A percentile compares a stretch with the other conserved stretches of the same genome.
phyloP scores from a whole-genome alignment of 37 sponge, comb jelly and placozoan genomes.

The Dysidea cf. avara region DNA sequence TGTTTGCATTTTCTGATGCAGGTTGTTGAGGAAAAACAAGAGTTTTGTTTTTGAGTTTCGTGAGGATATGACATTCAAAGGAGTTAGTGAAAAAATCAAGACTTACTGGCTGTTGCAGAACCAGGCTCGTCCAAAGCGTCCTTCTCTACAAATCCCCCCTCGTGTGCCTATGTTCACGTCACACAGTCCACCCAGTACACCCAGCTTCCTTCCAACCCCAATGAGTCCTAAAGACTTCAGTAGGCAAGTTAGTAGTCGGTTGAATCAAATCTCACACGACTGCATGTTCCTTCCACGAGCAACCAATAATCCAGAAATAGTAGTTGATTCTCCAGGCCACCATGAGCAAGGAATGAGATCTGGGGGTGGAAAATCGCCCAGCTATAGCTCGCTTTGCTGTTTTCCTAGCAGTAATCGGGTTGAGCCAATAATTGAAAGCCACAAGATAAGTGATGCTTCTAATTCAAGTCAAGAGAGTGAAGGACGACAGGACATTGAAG shows the following conservation, averaged over 20 bases:
- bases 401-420: no score
- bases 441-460: slow-evolving; percentile 12
- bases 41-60: slow-evolving; percentile 61
- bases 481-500: no score
- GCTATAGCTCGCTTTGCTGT: no score
- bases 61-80: slow-evolving; percentile 72
- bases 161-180: background rate
- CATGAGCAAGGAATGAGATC: no score
- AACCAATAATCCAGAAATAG: no score
- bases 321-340: no score
- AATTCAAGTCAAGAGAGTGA: slow-evolving; percentile 38
- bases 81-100: slow-evolving; percentile 49
- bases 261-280: no score
- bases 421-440: no score
- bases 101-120: slow-evolving; percentile 76
- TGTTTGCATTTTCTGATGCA: background rate
- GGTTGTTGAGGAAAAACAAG: slow-evolving; percentile 54
- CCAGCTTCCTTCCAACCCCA: background rate
- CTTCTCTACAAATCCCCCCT: background rate
- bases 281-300: no score
- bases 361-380: no score
- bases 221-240: background rate
- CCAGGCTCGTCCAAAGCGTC: slow-evolving; percentile 26
- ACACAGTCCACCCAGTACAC: slow-evolving; percentile 32
- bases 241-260: no score